A percentile compares a stretch with the other conserved stretches of the same genome.
Conservation (phyloP, 1,140 invertebrate genomes). For the Eriosoma lanigerum region DNA sequence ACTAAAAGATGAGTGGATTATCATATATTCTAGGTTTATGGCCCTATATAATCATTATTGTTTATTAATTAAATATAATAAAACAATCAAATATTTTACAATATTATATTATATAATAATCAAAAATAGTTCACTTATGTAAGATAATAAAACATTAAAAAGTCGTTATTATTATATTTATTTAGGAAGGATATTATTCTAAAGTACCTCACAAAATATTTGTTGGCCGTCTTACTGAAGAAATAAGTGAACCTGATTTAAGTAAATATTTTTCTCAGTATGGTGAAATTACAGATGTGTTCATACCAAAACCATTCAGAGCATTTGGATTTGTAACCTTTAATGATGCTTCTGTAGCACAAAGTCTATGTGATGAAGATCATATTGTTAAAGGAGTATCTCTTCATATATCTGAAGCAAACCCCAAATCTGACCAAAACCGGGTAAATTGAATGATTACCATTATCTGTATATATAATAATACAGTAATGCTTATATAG, state of each 20-base stretch:
- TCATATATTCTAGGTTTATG: no score
- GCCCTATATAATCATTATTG: no score
- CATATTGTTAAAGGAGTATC: slow-evolving; percentile 94
- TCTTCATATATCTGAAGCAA: slow-evolving; percentile 93
- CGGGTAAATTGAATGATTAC: slow-evolving; percentile 53
- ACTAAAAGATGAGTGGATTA: no score
- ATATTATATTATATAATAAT: no score
- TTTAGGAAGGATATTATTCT: slow-evolving; percentile 77
- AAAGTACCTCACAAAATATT: slow-evolving; percentile 93
- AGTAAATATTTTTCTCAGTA: slow-evolving; percentile 94
- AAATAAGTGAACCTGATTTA: slow-evolving; percentile 84
- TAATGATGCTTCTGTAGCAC: slow-evolving; percentile 90
- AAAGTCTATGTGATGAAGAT: slow-evolving; percentile 92
- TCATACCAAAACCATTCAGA: slow-evolving; percentile 92
- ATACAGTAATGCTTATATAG: background rate
- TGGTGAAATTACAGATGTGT: slow-evolving; percentile 94
- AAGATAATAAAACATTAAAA: no score
- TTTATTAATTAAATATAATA: no score
- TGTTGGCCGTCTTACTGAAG: slow-evolving; percentile 92
- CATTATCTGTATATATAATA: background rate
- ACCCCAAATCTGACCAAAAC: slow-evolving; percentile 76
- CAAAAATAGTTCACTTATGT: no score
- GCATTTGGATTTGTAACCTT: slow-evolving; percentile 96
- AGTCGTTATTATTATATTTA: slow-evolving; percentile 37
- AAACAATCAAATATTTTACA: no score